Evolutionary conservation across 2,113 vertebrate genomes (phyloP).

Genomic region (Indicator indicator): DNA sequence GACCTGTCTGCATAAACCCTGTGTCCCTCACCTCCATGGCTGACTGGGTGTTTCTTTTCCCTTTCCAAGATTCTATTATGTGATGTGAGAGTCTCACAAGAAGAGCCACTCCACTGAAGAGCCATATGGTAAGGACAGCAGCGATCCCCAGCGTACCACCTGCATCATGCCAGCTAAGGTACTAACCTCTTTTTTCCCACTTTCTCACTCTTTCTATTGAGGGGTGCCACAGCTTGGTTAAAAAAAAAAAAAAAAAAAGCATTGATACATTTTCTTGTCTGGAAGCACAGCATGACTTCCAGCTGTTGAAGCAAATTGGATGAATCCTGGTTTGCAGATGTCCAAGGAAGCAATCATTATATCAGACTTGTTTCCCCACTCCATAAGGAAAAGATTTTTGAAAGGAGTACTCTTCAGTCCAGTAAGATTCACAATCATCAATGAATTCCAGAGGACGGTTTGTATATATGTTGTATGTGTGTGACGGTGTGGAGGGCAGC

Average conservation of each 20-base stretch:
- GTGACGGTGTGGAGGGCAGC: background rate
- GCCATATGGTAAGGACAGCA: background rate
- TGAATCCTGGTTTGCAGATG: background rate
- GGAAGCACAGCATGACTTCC: background rate
- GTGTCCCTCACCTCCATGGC: background rate
- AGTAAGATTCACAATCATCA: background rate
- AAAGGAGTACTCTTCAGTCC: background rate
- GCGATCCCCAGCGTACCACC: background rate
- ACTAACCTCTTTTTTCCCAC: background rate
- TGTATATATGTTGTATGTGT: background rate
- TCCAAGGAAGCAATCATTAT: background rate
- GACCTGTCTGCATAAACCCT: background rate
- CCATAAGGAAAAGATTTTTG: background rate
- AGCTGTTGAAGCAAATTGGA: background rate
- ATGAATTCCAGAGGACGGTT: background rate
- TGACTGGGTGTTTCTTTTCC: background rate
- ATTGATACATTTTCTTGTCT: background rate
- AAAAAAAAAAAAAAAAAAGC: background rate
- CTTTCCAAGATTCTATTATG: background rate
- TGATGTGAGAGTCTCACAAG: background rate
- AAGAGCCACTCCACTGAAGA: background rate
- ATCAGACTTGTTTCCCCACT: background rate
- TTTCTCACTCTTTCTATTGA: background rate
- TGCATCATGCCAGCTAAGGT: fast-evolving
- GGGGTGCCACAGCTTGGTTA: background rate